Percentiles rank a stretch among this genome's conserved stretches.
Evolutionary conservation across 2,113 vertebrate genomes (phyloP).

Genomic region (Cyanoramphus novaezelandiae): DNA sequence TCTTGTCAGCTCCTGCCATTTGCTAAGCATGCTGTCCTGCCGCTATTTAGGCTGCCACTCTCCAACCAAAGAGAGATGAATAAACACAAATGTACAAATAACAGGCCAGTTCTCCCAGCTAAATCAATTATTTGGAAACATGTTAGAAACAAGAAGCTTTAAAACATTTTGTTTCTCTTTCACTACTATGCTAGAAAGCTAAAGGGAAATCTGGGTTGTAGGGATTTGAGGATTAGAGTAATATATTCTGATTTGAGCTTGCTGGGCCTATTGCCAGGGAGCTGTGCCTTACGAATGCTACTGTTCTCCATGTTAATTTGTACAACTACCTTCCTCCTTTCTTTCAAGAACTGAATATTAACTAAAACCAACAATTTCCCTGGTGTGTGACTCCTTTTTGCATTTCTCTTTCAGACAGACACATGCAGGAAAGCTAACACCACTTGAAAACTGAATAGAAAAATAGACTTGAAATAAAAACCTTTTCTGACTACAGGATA

Average conservation of each 20-base stretch:
- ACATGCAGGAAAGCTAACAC: not conserved
- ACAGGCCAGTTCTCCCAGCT: not conserved
- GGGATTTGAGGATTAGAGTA: not conserved
- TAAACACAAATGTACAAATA: not conserved
- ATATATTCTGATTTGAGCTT: not conserved
- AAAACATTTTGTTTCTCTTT: not conserved
- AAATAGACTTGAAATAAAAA: not conserved
- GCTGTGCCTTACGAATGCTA: not conserved
- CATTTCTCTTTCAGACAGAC: not conserved
- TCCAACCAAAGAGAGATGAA: fast-evolving
- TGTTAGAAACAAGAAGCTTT: not conserved
- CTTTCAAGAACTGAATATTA: not conserved
- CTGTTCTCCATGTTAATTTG: not conserved
- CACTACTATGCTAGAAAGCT: not conserved
- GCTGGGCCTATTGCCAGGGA: not conserved
- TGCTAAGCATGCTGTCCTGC: not conserved
- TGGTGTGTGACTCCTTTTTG: not conserved
- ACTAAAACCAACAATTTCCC: not conserved
- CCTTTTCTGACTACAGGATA: not conserved
- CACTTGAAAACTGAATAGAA: not conserved
- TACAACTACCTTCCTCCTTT: not conserved
- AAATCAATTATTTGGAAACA: not conserved
- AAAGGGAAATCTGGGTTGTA: not conserved
- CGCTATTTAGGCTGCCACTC: not conserved
- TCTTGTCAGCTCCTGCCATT: not conserved